Conservation (phyloP, 2,888 invertebrate species). For the Glyphotaelius pellucidus region DNA sequence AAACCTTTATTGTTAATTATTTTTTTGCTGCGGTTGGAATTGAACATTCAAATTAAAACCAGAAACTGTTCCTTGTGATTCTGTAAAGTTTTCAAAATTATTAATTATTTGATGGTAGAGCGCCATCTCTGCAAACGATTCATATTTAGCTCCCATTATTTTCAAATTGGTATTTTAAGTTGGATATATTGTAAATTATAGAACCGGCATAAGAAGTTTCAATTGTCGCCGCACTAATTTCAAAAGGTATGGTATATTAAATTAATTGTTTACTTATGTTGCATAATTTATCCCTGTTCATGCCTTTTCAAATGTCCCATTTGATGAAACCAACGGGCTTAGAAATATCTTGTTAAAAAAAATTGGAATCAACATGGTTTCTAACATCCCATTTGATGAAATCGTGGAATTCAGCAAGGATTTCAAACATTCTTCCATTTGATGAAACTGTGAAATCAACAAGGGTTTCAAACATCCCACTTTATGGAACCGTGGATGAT, state of each 20-base stretch:
- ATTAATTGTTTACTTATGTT: background rate
- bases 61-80: background rate
- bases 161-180: background rate
- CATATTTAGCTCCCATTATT: background rate
- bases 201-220: background rate
- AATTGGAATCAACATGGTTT: background rate
- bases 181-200: constrained; percentile 2
- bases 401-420: background rate
- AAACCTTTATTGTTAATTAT: background rate
- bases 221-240: constrained; percentile 2
- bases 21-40: background rate
- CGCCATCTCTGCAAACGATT: background rate
- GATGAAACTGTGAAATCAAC: background rate
- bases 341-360: background rate
- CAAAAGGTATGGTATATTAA: constrained; percentile 2
- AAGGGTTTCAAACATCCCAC: background rate
- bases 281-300: background rate
- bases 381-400: background rate
- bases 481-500: background rate
- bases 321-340: background rate
- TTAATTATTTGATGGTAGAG: background rate
- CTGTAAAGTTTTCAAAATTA: background rate
- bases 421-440: no score
- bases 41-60: background rate
- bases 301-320: background rate